Evolutionary conservation across 2,888 invertebrate species (phyloP).

Genomic region (Schizotus pectinicornis): DNA sequence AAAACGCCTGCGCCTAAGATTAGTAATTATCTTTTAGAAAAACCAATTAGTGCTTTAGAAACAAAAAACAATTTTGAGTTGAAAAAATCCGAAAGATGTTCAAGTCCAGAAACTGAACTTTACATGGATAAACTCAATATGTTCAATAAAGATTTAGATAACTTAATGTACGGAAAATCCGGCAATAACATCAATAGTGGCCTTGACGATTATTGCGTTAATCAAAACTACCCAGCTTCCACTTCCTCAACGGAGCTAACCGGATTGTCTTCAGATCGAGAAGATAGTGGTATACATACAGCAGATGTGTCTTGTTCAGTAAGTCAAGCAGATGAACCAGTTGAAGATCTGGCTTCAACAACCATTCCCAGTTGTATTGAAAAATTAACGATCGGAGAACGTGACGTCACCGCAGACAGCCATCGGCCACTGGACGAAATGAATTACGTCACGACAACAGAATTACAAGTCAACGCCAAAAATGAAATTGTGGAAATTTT

Average conservation of each 20-base stretch:
- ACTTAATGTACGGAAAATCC: slow-evolving; percentile 47
- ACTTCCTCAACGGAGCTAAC: slow-evolving; percentile 67
- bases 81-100: slow-evolving; percentile 53
- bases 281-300: slow-evolving; percentile 81
- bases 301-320: slow-evolving; percentile 78
- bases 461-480: slow-evolving; percentile 22
- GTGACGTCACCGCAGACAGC: slow-evolving; percentile 13
- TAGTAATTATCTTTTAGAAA: slow-evolving; percentile 45
- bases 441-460: slow-evolving; percentile 12
- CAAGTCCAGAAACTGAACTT: slow-evolving; percentile 65
- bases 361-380: slow-evolving; percentile 51
- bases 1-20: slow-evolving; percentile 42
- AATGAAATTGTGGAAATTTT: slow-evolving; percentile 24
- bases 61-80: slow-evolving; percentile 31
- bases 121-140: slow-evolving; percentile 55
- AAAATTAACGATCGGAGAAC: slow-evolving; percentile 43
- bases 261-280: slow-evolving; percentile 67
- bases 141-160: slow-evolving; percentile 58
- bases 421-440: slow-evolving; percentile 12
- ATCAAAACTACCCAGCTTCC: slow-evolving; percentile 61
- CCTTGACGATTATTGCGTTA: slow-evolving; percentile 58
- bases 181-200: slow-evolving; percentile 66
- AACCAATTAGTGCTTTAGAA: slow-evolving; percentile 31
- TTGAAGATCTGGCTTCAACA: slow-evolving; percentile 59
- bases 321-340: slow-evolving; percentile 75